Evolutionary conservation across 2,797 vertebrate genomes (phyloP), one percentile per base, ranked within the genome.

Genomic region (Phrynocephalus vlangalii): DNA sequence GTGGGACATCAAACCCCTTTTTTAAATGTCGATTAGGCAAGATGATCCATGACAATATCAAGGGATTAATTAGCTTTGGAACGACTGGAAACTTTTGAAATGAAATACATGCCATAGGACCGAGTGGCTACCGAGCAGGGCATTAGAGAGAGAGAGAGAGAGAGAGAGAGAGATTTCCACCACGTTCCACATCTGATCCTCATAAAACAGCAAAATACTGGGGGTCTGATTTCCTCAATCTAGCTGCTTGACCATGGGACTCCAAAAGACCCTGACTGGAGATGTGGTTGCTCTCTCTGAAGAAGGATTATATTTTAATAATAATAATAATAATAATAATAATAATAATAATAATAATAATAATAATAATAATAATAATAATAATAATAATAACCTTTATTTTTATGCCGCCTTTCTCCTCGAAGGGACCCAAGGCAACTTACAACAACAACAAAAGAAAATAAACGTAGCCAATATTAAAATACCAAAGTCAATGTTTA

Each of bases 161-260:
- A 86, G 91, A 89, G 82, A 88, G 87, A 20, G 20, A 11, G 79
- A 52, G 85, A 50, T 93, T 33, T 33, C 72, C 93, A 78, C 87
- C 86, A 60, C 73, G 85, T 88, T 81, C 91, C 89, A 94, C 95
- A 95, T 95, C 94, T 96, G 94, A 94, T 94, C 92, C 86, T 90
- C 93, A 90, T 94, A 93, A 88, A 91, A 89, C 52, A 91, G 73
- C 79, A 88, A 93, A 83, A 94, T 93, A 93, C 90, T 0, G 0
- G 75, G 75, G 85, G 88, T 92, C 89, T 91, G 56, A 87, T 95
- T 95, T 91, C 93, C 92, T 90, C 91, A 93, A 93, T 87, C 89
- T 33, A 94, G 92, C 86, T 88, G 92, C 66, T 91, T 87, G 4
- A 33, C 68, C 87, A 85, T 90, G 90, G 95, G 94, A 95, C 93